Evolutionary conservation across 2,888 invertebrate species (phyloP).

Genomic region (Agapostemon virescens): DNA sequence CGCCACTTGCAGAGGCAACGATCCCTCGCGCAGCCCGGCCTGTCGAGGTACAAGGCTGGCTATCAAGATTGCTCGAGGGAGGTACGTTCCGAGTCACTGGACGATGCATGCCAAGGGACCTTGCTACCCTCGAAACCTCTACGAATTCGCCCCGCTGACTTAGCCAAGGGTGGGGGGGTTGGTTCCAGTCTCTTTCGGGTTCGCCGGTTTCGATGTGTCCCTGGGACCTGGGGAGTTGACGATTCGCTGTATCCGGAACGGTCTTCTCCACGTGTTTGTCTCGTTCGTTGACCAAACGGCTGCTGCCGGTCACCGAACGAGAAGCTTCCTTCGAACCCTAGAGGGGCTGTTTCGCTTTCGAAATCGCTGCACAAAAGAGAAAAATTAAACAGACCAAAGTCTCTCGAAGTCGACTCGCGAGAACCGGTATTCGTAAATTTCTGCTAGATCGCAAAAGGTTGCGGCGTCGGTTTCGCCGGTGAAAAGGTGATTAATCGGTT

Average conservation of each 20-base stretch:
- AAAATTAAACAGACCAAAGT: too few species aligned
- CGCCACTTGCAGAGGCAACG: slow-evolving; percentile 89
- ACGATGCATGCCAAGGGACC: not conserved
- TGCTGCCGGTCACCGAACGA: not conserved
- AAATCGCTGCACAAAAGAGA: too few species aligned
- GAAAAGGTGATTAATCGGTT: not conserved
- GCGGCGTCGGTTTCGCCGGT: not conserved
- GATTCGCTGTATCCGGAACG: not conserved
- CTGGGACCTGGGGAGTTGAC: not conserved
- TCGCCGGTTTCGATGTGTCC: not conserved
- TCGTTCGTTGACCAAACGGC: not conserved
- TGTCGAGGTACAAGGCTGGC: slow-evolving; percentile 86
- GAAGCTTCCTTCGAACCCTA: too few species aligned
- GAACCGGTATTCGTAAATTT: too few species aligned
- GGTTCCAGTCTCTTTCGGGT: not conserved
- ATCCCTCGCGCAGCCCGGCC: slow-evolving; percentile 84
- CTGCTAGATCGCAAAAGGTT: too few species aligned
- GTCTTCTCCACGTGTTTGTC: not conserved
- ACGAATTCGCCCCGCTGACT: not conserved
- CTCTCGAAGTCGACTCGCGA: too few species aligned
- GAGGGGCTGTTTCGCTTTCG: too few species aligned
- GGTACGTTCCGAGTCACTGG: slow-evolving; percentile 78
- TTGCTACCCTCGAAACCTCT: not conserved
- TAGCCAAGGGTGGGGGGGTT: too few species aligned
- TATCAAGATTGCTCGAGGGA: slow-evolving; percentile 86